Evolutionary conservation across 2,113 vertebrate species (phyloP).

Genomic region (Vombatus ursinus): DNA sequence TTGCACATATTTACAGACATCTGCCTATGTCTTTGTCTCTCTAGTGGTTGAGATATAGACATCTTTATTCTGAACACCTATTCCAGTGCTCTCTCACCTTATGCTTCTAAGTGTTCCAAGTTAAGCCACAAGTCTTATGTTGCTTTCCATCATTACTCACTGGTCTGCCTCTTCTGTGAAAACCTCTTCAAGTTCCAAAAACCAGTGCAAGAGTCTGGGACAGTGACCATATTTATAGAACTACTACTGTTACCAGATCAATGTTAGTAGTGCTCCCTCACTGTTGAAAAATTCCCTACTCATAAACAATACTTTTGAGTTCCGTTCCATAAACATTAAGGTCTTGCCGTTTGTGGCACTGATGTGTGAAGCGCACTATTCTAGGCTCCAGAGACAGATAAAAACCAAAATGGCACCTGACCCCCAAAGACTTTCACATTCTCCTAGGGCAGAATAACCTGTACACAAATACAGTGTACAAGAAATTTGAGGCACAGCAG

Average conservation of each 20-base stretch:
- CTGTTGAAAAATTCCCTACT: too few species aligned
- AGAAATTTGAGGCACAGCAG: neutral
- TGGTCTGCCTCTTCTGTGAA: neutral
- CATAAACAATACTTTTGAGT: neutral
- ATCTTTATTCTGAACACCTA: neutral
- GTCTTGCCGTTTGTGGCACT: neutral
- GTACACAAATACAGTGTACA: neutral
- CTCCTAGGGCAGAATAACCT: neutral
- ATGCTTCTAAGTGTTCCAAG: too few species aligned
- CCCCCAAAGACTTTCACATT: neutral
- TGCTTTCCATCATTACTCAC: neutral
- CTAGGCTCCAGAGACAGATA: neutral
- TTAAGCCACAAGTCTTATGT: neutral
- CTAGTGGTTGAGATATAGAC: neutral
- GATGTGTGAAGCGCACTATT: neutral
- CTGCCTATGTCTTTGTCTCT: too few species aligned
- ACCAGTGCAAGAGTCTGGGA: too few species aligned
- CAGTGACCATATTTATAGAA: too few species aligned
- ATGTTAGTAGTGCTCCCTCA: too few species aligned
- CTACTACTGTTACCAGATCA: too few species aligned
- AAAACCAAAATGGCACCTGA: neutral
- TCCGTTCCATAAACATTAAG: neutral
- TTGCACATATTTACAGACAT: neutral
- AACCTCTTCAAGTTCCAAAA: neutral
- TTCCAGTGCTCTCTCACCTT: too few species aligned